phyloP scores from a whole-genome alignment of 1,140 invertebrate genomes.

The Thaumetopoea pityocampa region DNA sequence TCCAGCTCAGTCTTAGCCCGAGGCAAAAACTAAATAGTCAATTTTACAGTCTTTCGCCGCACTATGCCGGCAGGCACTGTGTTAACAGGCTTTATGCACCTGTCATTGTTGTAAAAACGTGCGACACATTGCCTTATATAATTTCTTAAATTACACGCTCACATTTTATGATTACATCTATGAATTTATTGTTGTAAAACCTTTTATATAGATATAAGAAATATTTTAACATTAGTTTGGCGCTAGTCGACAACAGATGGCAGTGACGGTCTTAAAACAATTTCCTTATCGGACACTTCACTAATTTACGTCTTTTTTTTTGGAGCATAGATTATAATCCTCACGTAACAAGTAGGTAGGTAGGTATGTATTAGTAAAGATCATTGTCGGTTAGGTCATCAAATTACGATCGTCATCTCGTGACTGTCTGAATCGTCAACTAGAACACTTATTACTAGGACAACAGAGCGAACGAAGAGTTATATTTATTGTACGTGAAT shows the following conservation, averaged over 20 bases:
- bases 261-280: constrained; percentile 22
- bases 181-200: constrained; percentile 14
- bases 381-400: constrained; percentile 19
- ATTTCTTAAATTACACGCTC: constrained; percentile 42
- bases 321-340: too few relatives aligned
- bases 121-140: constrained; percentile 61
- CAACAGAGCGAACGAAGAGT: constrained; percentile 35
- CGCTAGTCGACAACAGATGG: constrained; percentile 59
- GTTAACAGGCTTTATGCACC: constrained; percentile 53
- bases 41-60: constrained; percentile 40
- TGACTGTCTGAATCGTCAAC: constrained; percentile 61
- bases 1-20: constrained; percentile 24
- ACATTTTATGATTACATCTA: constrained; percentile 19
- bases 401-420: constrained; percentile 26
- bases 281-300: constrained; percentile 11
- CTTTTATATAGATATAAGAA: too few relatives aligned
- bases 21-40: constrained; percentile 41
- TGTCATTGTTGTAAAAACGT: constrained; percentile 60
- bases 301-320: too few relatives aligned
- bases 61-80: constrained; percentile 39
- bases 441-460: constrained; percentile 67
- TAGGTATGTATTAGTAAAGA: too few relatives aligned
- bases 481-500: constrained; percentile 14
- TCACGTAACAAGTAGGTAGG: too few relatives aligned
- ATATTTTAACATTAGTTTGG: constrained; percentile 20